Evolutionary conservation across 2,888 invertebrate species (phyloP), one percentile per base, ranked within the genome.

Genomic region (Drosophila seclusa): DNA sequence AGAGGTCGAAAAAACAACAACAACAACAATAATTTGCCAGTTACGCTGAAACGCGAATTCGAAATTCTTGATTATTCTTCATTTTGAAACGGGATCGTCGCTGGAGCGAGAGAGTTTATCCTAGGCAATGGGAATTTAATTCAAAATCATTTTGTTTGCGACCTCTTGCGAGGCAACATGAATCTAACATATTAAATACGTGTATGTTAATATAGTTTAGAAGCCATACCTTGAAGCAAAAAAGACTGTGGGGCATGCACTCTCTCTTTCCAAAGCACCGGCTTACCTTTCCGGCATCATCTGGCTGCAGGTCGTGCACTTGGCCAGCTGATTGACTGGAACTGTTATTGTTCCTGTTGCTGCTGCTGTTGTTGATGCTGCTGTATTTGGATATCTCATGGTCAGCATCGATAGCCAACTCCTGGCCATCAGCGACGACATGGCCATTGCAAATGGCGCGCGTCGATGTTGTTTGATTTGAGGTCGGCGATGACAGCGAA

Each of bases 201-300:
- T 91, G 84, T 92, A 91, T 92, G 90, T 91, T 91, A 84, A 91
- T 91, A 91, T 82, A 83, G 87, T 87, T 82, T 90, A 87, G 90
- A 90, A 94, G 94, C 94, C 94, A 94, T 96, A 96, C 96, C 96
- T 96, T 96, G 95, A 96, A 96, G 96, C 96, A 96, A 95, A 96
- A 96, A 95, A 96, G 96, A 95, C 96, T 95, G 94, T 94, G 94
- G 94, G 96, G 96, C 96, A 96, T 96, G 96, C 96, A 96, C 95
- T 96, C 95, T 94, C 96, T 95, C 95, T 95, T 95, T 94, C 94
- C 94, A 94, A 94, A 94, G 94, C 94, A 94, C 93, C 94, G 93
- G 94, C 95, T 95, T 95, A 95, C 95, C 95, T 95, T 95, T 93
- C 91, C 90, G 85, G 87, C 89, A 84, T 87, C 91, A 73, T 85